phyloP scores from a whole-genome alignment of 2,797 vertebrate genomes.

The Sus cebifrons region DNA sequence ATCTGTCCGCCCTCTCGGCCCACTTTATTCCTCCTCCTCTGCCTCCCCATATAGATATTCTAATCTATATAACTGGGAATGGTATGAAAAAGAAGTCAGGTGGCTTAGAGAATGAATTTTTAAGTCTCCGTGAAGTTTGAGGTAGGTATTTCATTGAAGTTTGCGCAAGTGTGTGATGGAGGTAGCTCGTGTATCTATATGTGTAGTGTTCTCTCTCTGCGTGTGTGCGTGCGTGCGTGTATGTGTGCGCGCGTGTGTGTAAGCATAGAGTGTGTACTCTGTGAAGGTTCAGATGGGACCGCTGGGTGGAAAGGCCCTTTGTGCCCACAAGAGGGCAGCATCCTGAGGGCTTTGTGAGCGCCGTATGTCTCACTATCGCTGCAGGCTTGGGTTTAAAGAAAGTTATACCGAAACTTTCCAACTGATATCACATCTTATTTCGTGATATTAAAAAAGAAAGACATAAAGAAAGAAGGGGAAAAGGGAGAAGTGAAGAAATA shows the following conservation, averaged over 20 bases:
- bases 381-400: conserved; percentile 87
- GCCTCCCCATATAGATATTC: conserved; percentile 70
- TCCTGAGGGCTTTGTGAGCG: conserved; percentile 87
- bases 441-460: conserved; percentile 79
- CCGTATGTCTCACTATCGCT: conserved; percentile 81
- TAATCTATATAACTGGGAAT: conserved; percentile 70
- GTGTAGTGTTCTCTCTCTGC: conserved; percentile 40
- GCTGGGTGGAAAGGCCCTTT: conserved; percentile 88
- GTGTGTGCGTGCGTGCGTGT: no score
- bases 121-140: conserved; percentile 88
- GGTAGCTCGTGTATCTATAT: conserved; percentile 64
- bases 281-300: conserved; percentile 65
- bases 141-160: conserved; percentile 89
- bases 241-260: not conserved
- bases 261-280: not conserved
- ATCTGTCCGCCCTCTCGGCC: conserved; percentile 82
- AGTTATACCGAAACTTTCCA: conserved; percentile 92
- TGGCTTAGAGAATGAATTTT: conserved; percentile 81
- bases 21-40: conserved; percentile 73
- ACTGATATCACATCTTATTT: conserved; percentile 89
- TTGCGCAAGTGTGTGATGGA: conserved; percentile 81
- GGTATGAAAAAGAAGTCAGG: conserved; percentile 83
- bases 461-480: not conserved
- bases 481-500: conserved; percentile 62
- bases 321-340: conserved; percentile 95